Evolutionary conservation across 2,113 vertebrate species (phyloP), one percentile per base, ranked within the genome.

Genomic region (Sterrhoptilus dennistouni): DNA sequence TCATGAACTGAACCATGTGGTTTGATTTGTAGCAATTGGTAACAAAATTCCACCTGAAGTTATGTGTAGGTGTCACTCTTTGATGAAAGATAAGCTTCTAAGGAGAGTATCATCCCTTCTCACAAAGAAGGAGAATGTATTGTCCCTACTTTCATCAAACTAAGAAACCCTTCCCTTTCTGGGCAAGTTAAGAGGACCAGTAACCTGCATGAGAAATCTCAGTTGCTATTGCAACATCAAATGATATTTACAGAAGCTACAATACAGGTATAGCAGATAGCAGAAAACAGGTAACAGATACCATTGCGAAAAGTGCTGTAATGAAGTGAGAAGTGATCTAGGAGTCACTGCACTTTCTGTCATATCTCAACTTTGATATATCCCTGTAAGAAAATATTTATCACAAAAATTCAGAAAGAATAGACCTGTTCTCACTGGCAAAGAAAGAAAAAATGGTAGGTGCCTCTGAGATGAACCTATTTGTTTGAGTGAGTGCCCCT

Each of bases 1-100:
- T 97, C 96, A 91, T 21, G 29, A 96, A 93, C 92, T 70, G 90
- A 92, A 81, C 53, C 57, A 33, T 56, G 72, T 1, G 12, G 79
- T 95, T 94, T 95, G 60, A 68, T 92, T 94, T 4, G 2, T 85
- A 93, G 44, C 80, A 80, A 72, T 53, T 91, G 88, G 70, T 87
- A 89, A 69, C 42, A 94, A 90, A 91, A 94, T 80, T 83, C 69
- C 79, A 84, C 61, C 68, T 86, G 1, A 92, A 82, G 76, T 79
- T 95, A 6, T 36, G 83, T 8, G 63, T 93, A 89, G 86, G 94
- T 94, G 90, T 93, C 90, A 83, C 27, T 72, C 63, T 92, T 78
- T 87, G 90, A 94, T 93, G 94, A 94, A 85, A 86, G 64, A 88
- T 89, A 83, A 95, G 76, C 20, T 80, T 70, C 74, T 85, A 74